Evolutionary conservation across 2,113 vertebrate species (phyloP).

Genomic region (Melanerpes formicivorus): DNA sequence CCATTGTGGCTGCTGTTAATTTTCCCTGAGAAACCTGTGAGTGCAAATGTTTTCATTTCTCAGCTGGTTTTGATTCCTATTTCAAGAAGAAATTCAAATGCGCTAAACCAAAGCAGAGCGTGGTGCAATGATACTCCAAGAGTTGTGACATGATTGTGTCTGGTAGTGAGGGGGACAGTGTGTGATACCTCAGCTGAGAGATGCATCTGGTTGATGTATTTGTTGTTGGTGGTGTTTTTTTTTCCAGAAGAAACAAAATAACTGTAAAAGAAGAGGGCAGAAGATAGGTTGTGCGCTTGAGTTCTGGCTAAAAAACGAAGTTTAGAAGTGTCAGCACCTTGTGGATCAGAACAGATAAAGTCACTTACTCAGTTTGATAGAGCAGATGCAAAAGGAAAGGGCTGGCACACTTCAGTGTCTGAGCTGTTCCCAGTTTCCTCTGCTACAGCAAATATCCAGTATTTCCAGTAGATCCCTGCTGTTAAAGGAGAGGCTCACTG

Average conservation of each 20-base stretch:
- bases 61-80: background rate
- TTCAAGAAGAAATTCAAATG: background rate
- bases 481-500: background rate
- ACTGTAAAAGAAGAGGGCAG: background rate
- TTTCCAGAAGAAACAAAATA: background rate
- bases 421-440: background rate
- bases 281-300: background rate
- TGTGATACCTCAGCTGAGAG: background rate
- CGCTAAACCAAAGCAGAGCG: background rate
- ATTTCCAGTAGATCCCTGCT: background rate
- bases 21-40: background rate
- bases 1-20: background rate
- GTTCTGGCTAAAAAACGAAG: background rate
- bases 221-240: background rate
- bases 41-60: background rate
- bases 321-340: background rate
- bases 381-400: background rate
- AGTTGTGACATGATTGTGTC: background rate
- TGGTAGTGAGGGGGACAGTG: background rate
- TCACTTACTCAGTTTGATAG: background rate
- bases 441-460: background rate
- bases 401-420: background rate
- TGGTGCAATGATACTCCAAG: background rate
- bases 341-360: background rate
- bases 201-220: background rate